Conservation (phyloP, 2,888 invertebrate species). For the Brachycybe producta region DNA sequence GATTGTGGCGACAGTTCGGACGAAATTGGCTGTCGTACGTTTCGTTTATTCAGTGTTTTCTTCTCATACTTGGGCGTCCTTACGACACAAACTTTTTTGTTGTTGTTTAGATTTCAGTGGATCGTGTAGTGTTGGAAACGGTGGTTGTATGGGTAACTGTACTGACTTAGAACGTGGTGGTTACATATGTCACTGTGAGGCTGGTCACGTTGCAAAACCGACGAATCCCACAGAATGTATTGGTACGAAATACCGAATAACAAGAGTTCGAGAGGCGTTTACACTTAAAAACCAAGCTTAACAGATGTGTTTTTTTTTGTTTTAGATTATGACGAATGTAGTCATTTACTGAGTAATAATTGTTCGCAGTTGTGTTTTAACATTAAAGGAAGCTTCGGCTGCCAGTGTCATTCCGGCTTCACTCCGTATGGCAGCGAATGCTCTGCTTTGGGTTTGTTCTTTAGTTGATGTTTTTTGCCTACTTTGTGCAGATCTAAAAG, state of each 20-base stretch:
- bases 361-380: conserved; percentile 92
- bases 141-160: conserved; percentile 87
- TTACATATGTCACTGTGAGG: conserved; percentile 79
- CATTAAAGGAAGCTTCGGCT: conserved; percentile 75
- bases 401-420: conserved; percentile 75
- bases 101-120: conserved; percentile 34
- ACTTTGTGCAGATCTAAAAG: neutral
- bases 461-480: neutral
- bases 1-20: conserved; percentile 85
- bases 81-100: conserved; percentile 1
- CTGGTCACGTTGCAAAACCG: conserved; percentile 67
- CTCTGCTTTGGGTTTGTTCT: conserved; percentile 41
- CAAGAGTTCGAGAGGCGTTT: conserved; percentile 5
- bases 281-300: neutral
- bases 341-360: conserved; percentile 45
- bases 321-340: conserved; percentile 76
- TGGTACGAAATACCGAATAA: conserved; percentile 1
- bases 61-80: too few relatives aligned
- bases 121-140: conserved; percentile 35
- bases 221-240: conserved; percentile 69
- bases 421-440: conserved; percentile 60
- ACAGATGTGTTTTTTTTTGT: neutral
- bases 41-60: too few relatives aligned
- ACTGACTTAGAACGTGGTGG: conserved; percentile 68
- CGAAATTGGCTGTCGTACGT: conserved; percentile 73